These are phyloP conservation scores for Lomographa bimaculata DNA, from an alignment of 2,888 invertebrate genomes.

Conservation along the genomic window DNA sequence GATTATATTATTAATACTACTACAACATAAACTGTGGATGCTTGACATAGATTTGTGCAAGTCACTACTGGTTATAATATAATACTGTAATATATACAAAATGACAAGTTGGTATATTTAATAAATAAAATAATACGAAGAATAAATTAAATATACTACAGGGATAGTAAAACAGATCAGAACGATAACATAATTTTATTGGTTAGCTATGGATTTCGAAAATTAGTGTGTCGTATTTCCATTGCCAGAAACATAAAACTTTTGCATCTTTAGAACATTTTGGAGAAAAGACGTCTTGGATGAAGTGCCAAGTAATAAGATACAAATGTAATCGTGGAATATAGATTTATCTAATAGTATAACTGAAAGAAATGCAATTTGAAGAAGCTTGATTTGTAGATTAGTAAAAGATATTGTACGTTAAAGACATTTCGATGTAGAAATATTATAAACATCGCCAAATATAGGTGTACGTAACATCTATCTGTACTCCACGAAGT, in stretches of 20 bases:
- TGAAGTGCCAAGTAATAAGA: no score
- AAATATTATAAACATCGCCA: no score
- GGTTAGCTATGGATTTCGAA: not conserved
- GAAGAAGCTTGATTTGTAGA: no score
- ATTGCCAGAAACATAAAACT: not conserved
- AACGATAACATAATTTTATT: no score
- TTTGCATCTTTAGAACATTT: not conserved
- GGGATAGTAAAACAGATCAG: not conserved
- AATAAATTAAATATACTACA: not conserved
- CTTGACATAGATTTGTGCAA: conserved; percentile 42
- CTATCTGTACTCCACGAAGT: no score
- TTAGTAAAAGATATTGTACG: no score
- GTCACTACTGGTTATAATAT: conserved; percentile 32
- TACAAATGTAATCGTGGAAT: no score
- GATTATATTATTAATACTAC: conserved; percentile 29
- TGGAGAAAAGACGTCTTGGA: not conserved
- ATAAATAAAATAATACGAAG: not conserved
- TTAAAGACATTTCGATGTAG: no score
- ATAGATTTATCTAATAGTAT: no score
- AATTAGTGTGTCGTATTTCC: conserved; percentile 17
- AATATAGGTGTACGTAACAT: no score
- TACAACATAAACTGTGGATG: conserved; percentile 42
- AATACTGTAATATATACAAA: conserved; percentile 5
- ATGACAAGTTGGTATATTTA: not conserved
- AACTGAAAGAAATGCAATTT: no score